Base-by-base conservation (phyloP, 2,797 vertebrate genomes). In the Muscicapa comitata region DNA sequence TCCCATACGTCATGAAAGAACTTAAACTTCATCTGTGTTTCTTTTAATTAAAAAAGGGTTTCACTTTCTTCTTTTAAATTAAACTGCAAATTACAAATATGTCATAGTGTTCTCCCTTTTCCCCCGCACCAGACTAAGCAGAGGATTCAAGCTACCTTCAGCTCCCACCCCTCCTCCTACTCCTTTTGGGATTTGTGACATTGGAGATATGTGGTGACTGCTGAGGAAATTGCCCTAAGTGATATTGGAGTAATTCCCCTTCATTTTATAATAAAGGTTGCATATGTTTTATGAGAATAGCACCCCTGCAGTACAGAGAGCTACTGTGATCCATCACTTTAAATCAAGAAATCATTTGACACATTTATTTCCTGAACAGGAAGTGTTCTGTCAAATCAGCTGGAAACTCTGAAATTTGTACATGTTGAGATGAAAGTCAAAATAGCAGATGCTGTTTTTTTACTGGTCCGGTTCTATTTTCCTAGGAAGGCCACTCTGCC, bases 321-420 rank as follows among this genome's bases (percentile, higher is more conserved):
- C 94, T 89, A 95, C 96, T 97, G 95, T 94, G 95, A 97, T 97
- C 95, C 68, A 84, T 97, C 96, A 94, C 82, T 95, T 96, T 95
- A 95, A 96, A 97, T 97, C 96, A 95, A 97, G 96, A 97, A 97
- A 96, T 97, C 74, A 92, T 97, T 97, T 97, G 95, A 96, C 95
- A 95, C 61, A 1, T 97, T 97, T 98, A 97, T 96, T 97, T 98
- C 95, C 96, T 95, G 58, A 94, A 68, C 93, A 96, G 97, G 97
- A 97, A 98, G 84, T 82, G 73, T 91, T 92, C 86, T 95, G 92
- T 96, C 94, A 94, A 90, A 97, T 96, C 96, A 97, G 93, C 88
- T 96, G 92, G 95, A 97, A 97, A 93, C 86, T 77, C 88, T 96
- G 92, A 96, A 96, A 96, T 95, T 71, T 80, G 90, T 96, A 73